Conservation (phyloP, 2,888 invertebrate species). For the Amphipyra berbera region DNA sequence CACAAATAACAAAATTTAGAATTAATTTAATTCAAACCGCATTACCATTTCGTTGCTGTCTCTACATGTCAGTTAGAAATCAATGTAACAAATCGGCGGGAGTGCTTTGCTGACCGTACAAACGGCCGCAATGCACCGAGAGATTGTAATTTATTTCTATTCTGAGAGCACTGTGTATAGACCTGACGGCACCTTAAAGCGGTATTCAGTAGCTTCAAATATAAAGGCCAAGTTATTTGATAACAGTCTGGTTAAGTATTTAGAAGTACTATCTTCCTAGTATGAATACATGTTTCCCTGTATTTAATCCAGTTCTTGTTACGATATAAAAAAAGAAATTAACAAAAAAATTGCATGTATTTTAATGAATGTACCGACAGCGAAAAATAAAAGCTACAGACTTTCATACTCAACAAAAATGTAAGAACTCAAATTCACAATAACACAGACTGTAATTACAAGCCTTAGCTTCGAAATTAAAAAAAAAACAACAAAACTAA, state of each 20-base stretch:
- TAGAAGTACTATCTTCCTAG: not conserved
- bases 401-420: not conserved
- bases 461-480: constrained; percentile 26
- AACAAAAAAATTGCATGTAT: too few relatives aligned
- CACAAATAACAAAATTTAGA: too few relatives aligned
- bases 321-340: too few relatives aligned
- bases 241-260: not conserved
- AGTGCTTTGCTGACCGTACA: constrained; percentile 76
- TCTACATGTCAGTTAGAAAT: constrained; percentile 77
- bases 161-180: constrained; percentile 71
- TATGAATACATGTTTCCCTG: too few relatives aligned
- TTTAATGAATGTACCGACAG: too few relatives aligned
- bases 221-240: constrained; percentile 4
- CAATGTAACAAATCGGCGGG: constrained; percentile 81
- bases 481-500: constrained; percentile 20
- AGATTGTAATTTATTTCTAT: constrained; percentile 81
- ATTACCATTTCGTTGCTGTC: constrained; percentile 61
- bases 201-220: constrained; percentile 54
- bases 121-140: constrained; percentile 67
- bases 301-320: too few relatives aligned
- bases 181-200: constrained; percentile 50
- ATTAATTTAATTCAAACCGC: constrained; percentile 3
- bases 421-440: constrained; percentile 7
- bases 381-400: too few relatives aligned
- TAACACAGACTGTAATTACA: constrained; percentile 25